Evolutionary conservation across 2,888 invertebrate genomes (phyloP).

Genomic region (Drosophila basisetae): DNA sequence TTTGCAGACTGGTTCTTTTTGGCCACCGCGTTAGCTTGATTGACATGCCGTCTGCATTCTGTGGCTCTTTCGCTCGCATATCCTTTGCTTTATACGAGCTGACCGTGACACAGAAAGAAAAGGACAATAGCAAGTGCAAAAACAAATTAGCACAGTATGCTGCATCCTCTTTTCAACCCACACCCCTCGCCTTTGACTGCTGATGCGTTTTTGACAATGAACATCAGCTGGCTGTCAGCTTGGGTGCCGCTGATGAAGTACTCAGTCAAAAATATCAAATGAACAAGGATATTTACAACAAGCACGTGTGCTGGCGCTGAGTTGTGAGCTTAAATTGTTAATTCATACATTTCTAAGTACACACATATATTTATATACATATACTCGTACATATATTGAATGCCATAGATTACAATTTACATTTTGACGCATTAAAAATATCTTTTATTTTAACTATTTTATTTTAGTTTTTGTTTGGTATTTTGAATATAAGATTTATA

Average conservation of each 20-base stretch:
- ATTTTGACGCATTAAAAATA: not conserved
- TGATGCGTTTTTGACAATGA: slow-evolving; percentile 76
- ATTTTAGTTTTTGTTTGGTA: not conserved
- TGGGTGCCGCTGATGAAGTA: slow-evolving; percentile 25
- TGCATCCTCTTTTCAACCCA: slow-evolving; percentile 2
- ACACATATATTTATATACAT: too few relatives aligned
- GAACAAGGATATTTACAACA: not conserved
- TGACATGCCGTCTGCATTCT: slow-evolving; percentile 69
- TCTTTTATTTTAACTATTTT: not conserved
- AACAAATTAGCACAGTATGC: slow-evolving; percentile 65
- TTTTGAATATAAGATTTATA: not conserved
- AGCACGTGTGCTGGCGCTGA: not conserved
- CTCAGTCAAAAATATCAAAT: slow-evolving; percentile 20
- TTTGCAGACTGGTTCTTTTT: slow-evolving; percentile 20
- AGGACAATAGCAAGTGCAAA: slow-evolving; percentile 43
- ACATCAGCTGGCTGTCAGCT: slow-evolving; percentile 63
- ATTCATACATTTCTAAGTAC: not conserved
- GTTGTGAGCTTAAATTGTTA: not conserved
- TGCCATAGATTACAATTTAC: not conserved
- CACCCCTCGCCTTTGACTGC: slow-evolving; percentile 8
- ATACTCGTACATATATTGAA: not conserved
- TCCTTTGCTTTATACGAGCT: slow-evolving; percentile 59
- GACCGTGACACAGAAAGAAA: slow-evolving; percentile 66
- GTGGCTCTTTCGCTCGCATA: slow-evolving; percentile 40
- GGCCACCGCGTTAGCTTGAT: slow-evolving; percentile 65